phyloP scores from a whole-genome alignment of 2,888 invertebrate genomes.

The Trachelus tabidus region DNA sequence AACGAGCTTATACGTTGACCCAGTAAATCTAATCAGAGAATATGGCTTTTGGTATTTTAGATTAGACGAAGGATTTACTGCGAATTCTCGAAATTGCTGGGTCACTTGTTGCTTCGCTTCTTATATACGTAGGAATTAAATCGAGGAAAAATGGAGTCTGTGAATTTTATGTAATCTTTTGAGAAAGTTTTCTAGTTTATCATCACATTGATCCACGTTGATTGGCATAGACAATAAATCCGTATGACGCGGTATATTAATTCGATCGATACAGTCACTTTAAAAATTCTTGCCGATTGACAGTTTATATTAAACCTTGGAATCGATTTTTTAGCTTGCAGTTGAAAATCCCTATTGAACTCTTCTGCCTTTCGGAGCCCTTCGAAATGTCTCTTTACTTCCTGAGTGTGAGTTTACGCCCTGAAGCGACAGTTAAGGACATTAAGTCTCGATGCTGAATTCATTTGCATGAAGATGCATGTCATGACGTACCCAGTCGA shows the following conservation, averaged over 20 bases:
- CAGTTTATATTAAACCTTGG: background rate
- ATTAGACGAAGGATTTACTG: background rate
- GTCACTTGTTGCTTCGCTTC: background rate
- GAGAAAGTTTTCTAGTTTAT: no score
- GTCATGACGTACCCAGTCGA: background rate
- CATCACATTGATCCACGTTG: no score
- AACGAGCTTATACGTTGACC: background rate
- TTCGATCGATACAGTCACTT: background rate
- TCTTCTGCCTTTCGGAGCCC: background rate
- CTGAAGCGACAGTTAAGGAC: background rate
- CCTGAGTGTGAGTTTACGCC: background rate
- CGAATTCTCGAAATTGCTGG: background rate
- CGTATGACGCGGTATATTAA: no score
- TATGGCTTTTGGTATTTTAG: background rate
- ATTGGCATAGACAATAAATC: no score
- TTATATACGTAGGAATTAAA: no score
- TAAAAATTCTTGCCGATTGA: background rate
- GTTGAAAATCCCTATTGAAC: background rate
- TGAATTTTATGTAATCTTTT: no score
- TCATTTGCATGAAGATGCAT: background rate
- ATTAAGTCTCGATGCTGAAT: background rate
- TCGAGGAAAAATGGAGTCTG: no score
- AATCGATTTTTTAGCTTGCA: background rate
- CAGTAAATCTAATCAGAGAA: background rate
- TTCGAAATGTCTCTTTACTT: background rate